Base-by-base conservation (phyloP, 2,113 vertebrate species). In the Osmerus mordax region DNA sequence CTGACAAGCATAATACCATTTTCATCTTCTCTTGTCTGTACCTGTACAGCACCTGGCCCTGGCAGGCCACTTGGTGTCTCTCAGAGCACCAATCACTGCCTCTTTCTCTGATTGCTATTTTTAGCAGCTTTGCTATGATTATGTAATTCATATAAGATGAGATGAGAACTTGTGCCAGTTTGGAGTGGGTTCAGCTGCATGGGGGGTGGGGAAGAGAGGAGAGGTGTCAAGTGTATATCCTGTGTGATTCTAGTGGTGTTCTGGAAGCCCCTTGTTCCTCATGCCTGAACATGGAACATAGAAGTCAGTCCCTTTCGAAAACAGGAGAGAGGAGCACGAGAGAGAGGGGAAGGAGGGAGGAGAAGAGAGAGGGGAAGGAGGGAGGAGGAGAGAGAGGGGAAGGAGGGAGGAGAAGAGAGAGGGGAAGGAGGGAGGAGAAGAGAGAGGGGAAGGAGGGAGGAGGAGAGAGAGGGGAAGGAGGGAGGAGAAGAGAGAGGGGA, bases 141-240 rank as follows among this genome's bases (percentile, higher is more conserved):
- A 90, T 88, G 76, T 90, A 90, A 89, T 87, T 84, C 73, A 75
- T 58, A 84, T 72, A 83, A 84, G 83, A 82, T 80, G 77, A 89
- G 75, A 77, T 70, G 79, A 75, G 74, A 80, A 87, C 79, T 70
- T 69, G 76, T 81, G 83, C 77, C 83, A 79, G 77, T 81, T 85
- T 81, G 71, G 65, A 69, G 25, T n/a, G 36, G 32, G 16, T 60
- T 64, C 62, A 56, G 15, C 16, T 18, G 61, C 12, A 11, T 63
- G 15, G 28, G 61, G 61, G 25, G 28, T 25, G 6, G 61, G 61
- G 29, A 19, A 3, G 1, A 18, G 28, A 60, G 21, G 13, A 14
- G 61, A 3, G 3, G 28, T 64, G 25, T 12, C 9, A 32, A 29
- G 28, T 6, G 41, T 9, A 11, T 12, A 47, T 47, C 1, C 41